Percentiles rank a stretch among this genome's conserved stretches.
These are phyloP conservation scores for Colossoma macropomum DNA, from an alignment of 2,113 vertebrate species.

Conservation along the genomic window DNA sequence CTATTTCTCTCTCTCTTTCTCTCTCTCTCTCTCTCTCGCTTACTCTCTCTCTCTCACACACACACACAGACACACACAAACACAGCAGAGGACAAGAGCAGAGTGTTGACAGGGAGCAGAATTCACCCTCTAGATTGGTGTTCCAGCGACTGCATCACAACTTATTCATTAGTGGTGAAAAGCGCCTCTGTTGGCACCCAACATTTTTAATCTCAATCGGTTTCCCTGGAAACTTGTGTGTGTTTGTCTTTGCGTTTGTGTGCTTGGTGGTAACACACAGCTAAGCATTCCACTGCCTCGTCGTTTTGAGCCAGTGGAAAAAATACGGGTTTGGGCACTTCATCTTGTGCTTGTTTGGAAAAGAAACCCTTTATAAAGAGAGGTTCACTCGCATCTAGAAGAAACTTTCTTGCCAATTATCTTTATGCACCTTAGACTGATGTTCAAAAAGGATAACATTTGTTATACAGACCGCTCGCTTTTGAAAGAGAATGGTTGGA, in stretches of 20 bases:
- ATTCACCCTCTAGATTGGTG: conserved; percentile 30
- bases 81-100: conserved; percentile 27
- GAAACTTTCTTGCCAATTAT: neutral
- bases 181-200: conserved; percentile 63
- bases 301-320: neutral
- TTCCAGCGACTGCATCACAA: conserved; percentile 65
- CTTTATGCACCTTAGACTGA: neutral
- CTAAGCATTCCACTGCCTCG: conserved; percentile 1
- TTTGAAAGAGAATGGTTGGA: neutral
- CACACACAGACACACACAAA: conserved; percentile 18
- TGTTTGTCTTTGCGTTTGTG: conserved; percentile 23
- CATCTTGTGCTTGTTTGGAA: neutral
- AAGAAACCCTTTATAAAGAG: neutral
- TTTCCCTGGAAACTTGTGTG: conserved; percentile 69
- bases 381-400: neutral
- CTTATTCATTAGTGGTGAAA: conserved; percentile 68
- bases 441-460: conserved; percentile 1
- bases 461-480: neutral
- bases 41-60: neutral
- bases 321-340: neutral
- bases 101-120: neutral
- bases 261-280: conserved; percentile 7
- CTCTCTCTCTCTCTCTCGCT: conserved; percentile 1
- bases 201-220: conserved; percentile 66
- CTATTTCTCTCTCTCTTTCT: conserved; percentile 13